Evolutionary conservation across 1,140 invertebrate species (phyloP).

Genomic region (Mycetomoellerius zeteki): DNA sequence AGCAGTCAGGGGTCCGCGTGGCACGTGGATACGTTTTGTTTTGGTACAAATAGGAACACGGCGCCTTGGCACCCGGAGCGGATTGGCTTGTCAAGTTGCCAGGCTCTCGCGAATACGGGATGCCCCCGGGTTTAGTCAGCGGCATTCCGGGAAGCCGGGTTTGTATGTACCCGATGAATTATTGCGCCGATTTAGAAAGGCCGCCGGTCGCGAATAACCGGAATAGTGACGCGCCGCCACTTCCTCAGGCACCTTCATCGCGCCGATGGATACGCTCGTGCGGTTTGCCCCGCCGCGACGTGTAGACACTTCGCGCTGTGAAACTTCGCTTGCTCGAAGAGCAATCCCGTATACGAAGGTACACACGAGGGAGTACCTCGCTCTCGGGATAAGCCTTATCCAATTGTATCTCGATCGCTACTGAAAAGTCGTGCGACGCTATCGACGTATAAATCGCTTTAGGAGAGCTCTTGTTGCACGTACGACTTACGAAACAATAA

Average conservation of each 20-base stretch:
- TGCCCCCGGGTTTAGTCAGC: constrained; percentile 81
- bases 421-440: constrained; percentile 36
- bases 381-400: constrained; percentile 11
- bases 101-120: constrained; percentile 78
- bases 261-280: constrained; percentile 4
- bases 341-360: background rate
- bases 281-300: background rate
- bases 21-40: constrained; percentile 83
- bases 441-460: constrained; percentile 37
- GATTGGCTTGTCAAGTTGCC: constrained; percentile 85
- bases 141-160: constrained; percentile 81
- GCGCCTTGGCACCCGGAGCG: constrained; percentile 82
- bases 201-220: constrained; percentile 29
- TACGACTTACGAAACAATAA: constrained; percentile 38
- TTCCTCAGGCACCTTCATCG: constrained; percentile 38
- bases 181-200: constrained; percentile 81
- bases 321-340: constrained; percentile 22
- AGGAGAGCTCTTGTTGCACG: constrained; percentile 24
- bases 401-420: constrained; percentile 50
- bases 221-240: constrained; percentile 55
- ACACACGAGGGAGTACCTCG: background rate
- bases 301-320: background rate
- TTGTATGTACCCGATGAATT: constrained; percentile 79
- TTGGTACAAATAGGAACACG: constrained; percentile 85
- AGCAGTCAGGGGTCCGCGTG: constrained; percentile 37